phyloP scores from a whole-genome alignment of 2,888 invertebrate genomes.

The Adelphocoris suturalis region DNA sequence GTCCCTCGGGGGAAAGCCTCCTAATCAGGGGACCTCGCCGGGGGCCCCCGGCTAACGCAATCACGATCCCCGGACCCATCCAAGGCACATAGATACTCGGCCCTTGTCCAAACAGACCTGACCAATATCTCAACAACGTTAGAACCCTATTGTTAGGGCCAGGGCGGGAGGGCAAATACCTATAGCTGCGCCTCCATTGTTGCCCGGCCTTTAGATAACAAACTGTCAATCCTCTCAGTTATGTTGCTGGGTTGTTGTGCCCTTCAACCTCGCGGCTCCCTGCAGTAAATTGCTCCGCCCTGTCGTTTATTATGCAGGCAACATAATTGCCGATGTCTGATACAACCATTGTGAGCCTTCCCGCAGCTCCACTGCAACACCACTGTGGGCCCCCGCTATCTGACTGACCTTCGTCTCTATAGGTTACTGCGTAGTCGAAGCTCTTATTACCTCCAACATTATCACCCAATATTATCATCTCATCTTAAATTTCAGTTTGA shows the following conservation, averaged over 20 bases:
- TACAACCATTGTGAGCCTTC: slow-evolving; percentile 46
- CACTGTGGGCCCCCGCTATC: neutral
- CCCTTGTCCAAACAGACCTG: slow-evolving; percentile 69
- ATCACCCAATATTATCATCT: neutral
- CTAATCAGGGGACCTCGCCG: slow-evolving; percentile 42
- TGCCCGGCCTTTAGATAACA: slow-evolving; percentile 66
- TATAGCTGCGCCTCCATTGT: slow-evolving; percentile 61
- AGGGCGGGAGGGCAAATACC: slow-evolving; percentile 68
- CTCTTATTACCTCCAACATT: slow-evolving; percentile 4
- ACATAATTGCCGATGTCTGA: slow-evolving; percentile 69
- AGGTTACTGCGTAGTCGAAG: slow-evolving; percentile 16
- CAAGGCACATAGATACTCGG: slow-evolving; percentile 68
- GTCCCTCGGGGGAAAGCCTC: slow-evolving; percentile 43
- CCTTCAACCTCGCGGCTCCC: slow-evolving; percentile 10
- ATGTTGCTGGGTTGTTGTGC: slow-evolving; percentile 40
- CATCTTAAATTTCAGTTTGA: neutral
- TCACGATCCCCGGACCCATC: slow-evolving; percentile 54
- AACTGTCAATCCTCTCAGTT: slow-evolving; percentile 67
- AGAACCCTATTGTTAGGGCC: slow-evolving; percentile 61
- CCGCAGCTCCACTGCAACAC: slow-evolving; percentile 22
- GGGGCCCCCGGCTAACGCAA: slow-evolving; percentile 52
- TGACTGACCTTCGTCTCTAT: slow-evolving; percentile 24
- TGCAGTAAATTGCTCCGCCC: slow-evolving; percentile 65
- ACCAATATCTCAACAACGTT: slow-evolving; percentile 72
- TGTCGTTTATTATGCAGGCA: slow-evolving; percentile 64